phyloP scores from a whole-genome alignment of 1,140 invertebrate species.

The Apocrypta bakeri region DNA sequence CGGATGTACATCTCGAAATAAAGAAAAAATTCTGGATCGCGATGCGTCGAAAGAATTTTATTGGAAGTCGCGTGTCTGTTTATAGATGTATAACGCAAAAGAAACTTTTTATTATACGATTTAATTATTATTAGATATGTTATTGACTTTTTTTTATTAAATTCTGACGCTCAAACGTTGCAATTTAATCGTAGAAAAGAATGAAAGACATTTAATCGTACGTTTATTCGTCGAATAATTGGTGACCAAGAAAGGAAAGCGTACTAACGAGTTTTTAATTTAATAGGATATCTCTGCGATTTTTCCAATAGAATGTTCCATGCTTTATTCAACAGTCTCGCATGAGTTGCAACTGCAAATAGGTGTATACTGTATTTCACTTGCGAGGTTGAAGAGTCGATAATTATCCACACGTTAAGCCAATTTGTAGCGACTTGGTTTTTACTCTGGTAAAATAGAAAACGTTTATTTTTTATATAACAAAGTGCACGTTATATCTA shows the following conservation, averaged over 20 bases:
- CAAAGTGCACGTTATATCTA: background rate
- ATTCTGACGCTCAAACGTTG: too few relatives aligned
- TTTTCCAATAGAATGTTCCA: background rate
- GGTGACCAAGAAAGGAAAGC: background rate
- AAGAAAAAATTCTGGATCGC: too few relatives aligned
- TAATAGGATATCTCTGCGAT: background rate
- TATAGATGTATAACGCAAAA: too few relatives aligned
- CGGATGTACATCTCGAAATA: background rate
- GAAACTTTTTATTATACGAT: too few relatives aligned
- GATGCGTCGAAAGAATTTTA: too few relatives aligned
- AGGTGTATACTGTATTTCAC: background rate
- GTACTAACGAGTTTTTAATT: background rate
- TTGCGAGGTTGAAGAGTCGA: background rate
- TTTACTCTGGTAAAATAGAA: background rate
- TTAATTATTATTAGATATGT: too few relatives aligned
- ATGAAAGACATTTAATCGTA: background rate
- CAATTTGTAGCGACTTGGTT: background rate
- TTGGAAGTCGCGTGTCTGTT: too few relatives aligned
- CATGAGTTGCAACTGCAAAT: background rate
- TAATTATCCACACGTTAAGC: background rate
- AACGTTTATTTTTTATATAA: background rate
- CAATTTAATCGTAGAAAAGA: background rate
- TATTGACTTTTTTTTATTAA: too few relatives aligned
- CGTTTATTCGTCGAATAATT: background rate
- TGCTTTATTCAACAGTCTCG: slow-evolving; percentile 1